These are phyloP conservation scores for Balanococcus diminutus DNA, from an alignment of 2,888 invertebrate genomes.

Conservation along the genomic window DNA sequence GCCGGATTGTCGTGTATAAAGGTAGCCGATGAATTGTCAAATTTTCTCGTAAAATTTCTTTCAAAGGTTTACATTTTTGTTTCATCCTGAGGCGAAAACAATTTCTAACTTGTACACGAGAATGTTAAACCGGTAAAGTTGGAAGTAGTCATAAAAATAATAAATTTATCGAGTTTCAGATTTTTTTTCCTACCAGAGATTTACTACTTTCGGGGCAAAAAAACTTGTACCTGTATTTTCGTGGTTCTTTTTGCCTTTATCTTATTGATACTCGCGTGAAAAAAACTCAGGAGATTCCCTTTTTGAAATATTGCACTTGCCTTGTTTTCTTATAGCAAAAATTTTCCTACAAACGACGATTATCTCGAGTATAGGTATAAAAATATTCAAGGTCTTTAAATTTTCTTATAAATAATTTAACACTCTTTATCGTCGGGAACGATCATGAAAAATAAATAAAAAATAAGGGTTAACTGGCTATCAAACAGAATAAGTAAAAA, in stretches of 20 bases:
- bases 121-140: neutral
- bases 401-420: neutral
- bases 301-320: too few relatives aligned
- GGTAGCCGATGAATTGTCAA: constrained; percentile 1
- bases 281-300: too few relatives aligned
- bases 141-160: neutral
- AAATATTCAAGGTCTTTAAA: neutral
- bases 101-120: neutral
- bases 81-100: neutral
- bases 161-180: neutral
- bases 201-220: neutral
- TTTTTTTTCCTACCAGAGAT: neutral
- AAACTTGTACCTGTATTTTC: neutral
- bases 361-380: neutral
- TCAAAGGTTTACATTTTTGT: neutral
- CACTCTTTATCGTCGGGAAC: neutral
- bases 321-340: too few relatives aligned
- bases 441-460: neutral
- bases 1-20: neutral
- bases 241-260: neutral
- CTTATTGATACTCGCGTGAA: too few relatives aligned
- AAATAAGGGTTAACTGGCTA: neutral
- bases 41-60: neutral
- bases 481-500: neutral
- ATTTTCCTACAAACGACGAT: neutral